A percentile compares a stretch with the other conserved stretches of the same genome.
These are phyloP conservation scores for Lithobates sylvaticus DNA, from an alignment of 2,797 vertebrate species.

Conservation along the genomic window DNA sequence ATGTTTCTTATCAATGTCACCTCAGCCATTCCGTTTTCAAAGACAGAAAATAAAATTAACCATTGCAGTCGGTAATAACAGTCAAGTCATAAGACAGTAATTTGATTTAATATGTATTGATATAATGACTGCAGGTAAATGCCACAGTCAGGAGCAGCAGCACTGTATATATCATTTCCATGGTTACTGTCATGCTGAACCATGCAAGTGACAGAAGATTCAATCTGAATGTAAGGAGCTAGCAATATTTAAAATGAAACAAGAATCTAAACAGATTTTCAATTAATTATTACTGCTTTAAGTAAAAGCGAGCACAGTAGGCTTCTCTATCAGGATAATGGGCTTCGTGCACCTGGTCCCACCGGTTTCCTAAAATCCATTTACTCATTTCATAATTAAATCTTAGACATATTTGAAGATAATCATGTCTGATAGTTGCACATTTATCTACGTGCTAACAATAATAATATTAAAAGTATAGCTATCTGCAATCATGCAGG, in stretches of 20 bases:
- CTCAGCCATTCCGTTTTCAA: neutral
- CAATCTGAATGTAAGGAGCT: slow-evolving; percentile 32
- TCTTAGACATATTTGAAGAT: slow-evolving; percentile 56
- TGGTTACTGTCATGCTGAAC: slow-evolving; percentile 54
- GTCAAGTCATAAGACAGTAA: slow-evolving; percentile 36
- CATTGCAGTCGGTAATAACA: slow-evolving; percentile 19
- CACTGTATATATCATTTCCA: slow-evolving; percentile 48
- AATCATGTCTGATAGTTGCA: slow-evolving; percentile 55
- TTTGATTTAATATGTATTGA: slow-evolving; percentile 52
- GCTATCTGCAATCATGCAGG: slow-evolving; percentile 14
- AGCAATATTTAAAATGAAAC: slow-evolving; percentile 55
- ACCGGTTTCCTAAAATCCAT: slow-evolving; percentile 51
- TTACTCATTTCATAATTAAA: slow-evolving; percentile 62
- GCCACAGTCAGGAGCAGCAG: slow-evolving; percentile 13
- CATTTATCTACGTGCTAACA: slow-evolving; percentile 58
- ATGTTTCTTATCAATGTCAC: slow-evolving; percentile 24
- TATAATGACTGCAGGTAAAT: slow-evolving; percentile 55
- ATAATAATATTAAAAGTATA: slow-evolving; percentile 44
- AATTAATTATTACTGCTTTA: slow-evolving; percentile 61
- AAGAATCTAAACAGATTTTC: slow-evolving; percentile 58
- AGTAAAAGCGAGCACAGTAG: slow-evolving; percentile 54
- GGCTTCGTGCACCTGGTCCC: slow-evolving; percentile 56
- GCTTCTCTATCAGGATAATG: slow-evolving; percentile 55
- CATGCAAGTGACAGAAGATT: slow-evolving; percentile 50
- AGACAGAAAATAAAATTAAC: slow-evolving; percentile 39